Base-by-base conservation (phyloP, 2,888 invertebrate genomes). In the Poecilobothrus nobilitatus region DNA sequence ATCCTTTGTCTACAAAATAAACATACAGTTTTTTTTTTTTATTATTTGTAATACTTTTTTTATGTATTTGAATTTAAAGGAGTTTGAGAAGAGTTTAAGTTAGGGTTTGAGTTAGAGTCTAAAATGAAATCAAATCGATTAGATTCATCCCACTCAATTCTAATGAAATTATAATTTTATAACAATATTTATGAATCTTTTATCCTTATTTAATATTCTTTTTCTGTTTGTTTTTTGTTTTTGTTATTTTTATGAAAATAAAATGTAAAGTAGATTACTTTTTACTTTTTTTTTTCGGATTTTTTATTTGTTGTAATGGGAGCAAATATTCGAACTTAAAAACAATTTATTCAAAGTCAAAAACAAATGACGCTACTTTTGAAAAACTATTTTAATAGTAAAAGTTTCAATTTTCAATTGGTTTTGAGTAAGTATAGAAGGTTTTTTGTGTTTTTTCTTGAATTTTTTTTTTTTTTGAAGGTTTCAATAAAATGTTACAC, bases 151-250 rank as follows among this genome's bases (percentile, higher is more conserved):
- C 53, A 53, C 53, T 53, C 53, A 15, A 18, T 53, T 53, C 18
- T 18, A n/a, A 12, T 53, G 53, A 53, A 53, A 53, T 53, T 53
- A 53, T 53, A 53, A 53, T 53, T 53, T 53, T 53, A 53, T 53
- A 53, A 53, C 53, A 53, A 53, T 53, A 18, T 53, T 34, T 53
- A 18, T 18, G 18, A 12, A 53, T 53, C 18, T 53, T 53, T 53
- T 53, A 53, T 53, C 53, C 53, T 53, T 53, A 18, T 53, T 53
- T 6, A 53, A 53, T 53, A 53, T 53, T 18, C 53, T 53, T 53
- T 53, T 37, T 37, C 7, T 3, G 37, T 37, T 37, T 53, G 1
- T 18, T 53, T 53, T 53, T 53, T 53, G 7, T 18, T 53, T 53
- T 53, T 53, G 53, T 53, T 18, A 3, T 18, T 53, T 53, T 53